phyloP scores from a whole-genome alignment of 1,140 invertebrate genomes.

The Archivesica marissinica region DNA sequence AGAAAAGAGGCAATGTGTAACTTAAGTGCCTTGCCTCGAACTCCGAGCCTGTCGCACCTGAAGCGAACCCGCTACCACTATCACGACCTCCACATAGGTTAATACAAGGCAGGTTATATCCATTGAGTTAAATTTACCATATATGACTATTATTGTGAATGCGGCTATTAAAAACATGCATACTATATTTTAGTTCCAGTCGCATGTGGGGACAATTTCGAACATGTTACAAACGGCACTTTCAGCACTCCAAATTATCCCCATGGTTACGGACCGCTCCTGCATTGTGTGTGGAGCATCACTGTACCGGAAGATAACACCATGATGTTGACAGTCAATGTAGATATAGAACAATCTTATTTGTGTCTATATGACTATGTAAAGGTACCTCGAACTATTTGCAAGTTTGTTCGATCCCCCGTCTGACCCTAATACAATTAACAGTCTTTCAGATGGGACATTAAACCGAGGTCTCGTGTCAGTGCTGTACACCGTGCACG shows the following conservation, averaged over 20 bases:
- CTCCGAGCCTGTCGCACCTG: no score
- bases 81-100: not conserved
- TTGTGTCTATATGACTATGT: not conserved
- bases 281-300: not conserved
- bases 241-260: slow-evolving; percentile 6
- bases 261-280: not conserved
- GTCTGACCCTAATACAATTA: no score
- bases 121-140: not conserved
- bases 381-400: not conserved
- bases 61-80: no score
- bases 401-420: no score
- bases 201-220: not conserved
- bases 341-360: not conserved
- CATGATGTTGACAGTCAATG: not conserved
- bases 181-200: not conserved
- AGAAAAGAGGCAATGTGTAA: no score
- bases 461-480: no score
- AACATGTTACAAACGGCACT: not conserved
- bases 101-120: not conserved
- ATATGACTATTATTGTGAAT: not conserved
- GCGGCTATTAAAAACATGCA: not conserved
- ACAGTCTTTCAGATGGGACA: no score
- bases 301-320: not conserved
- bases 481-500: no score
- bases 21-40: no score